Evolutionary conservation across 2,888 invertebrate genomes (phyloP).

Genomic region (Caenorhabditis sulstoni): DNA sequence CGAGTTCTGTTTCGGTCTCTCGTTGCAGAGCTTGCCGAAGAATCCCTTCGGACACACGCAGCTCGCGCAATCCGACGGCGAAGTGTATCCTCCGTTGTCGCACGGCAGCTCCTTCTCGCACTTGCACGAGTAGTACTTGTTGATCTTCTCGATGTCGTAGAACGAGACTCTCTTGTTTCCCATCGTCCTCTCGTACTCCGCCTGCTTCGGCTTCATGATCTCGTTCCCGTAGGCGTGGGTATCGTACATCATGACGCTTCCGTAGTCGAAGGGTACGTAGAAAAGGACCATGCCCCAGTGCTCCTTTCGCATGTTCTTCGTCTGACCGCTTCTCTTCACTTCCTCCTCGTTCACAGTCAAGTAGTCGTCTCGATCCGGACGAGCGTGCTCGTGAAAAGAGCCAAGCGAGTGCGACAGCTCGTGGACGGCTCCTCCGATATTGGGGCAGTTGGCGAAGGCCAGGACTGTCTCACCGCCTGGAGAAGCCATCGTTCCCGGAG

Average conservation of each 20-base stretch:
- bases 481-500: neutral
- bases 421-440: slow-evolving; percentile 48
- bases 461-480: neutral
- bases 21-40: slow-evolving; percentile 24
- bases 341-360: slow-evolving; percentile 24
- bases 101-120: slow-evolving; percentile 25
- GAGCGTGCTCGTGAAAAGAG: slow-evolving; percentile 58
- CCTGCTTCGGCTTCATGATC: slow-evolving; percentile 37
- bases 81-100: slow-evolving; percentile 17
- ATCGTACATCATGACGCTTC: slow-evolving; percentile 61
- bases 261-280: slow-evolving; percentile 59
- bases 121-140: slow-evolving; percentile 46
- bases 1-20: neutral
- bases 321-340: neutral
- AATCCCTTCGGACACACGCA: slow-evolving; percentile 30
- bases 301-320: neutral
- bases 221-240: slow-evolving; percentile 7
- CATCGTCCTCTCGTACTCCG: slow-evolving; percentile 43
- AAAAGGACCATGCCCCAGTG: neutral
- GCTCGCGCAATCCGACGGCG: slow-evolving; percentile 9
- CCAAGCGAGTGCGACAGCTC: slow-evolving; percentile 63
- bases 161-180: slow-evolving; percentile 55
- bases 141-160: slow-evolving; percentile 54
- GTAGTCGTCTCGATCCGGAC: slow-evolving; percentile 59
- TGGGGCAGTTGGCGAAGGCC: neutral